phyloP scores from a whole-genome alignment of 2,113 vertebrate genomes.

The Leptobrachium ailaonicum region DNA sequence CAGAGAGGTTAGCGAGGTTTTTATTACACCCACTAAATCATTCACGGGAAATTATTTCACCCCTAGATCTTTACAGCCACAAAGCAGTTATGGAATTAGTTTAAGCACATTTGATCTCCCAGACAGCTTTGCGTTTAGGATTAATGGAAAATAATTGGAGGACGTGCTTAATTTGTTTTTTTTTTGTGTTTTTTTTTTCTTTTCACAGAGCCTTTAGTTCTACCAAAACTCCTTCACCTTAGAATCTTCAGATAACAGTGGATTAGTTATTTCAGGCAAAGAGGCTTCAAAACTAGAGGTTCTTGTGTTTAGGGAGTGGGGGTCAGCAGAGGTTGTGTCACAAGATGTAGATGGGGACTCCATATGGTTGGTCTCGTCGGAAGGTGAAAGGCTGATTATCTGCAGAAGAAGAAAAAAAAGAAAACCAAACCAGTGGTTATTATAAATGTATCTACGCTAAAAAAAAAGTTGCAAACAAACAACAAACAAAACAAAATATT shows the following conservation, averaged over 20 bases:
- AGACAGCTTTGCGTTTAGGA: neutral
- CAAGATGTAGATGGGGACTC: conserved; percentile 74
- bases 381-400: conserved; percentile 86
- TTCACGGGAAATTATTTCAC: neutral
- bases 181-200: too few relatives aligned
- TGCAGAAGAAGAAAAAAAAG: conserved; percentile 63
- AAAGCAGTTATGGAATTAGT: conserved; percentile 1
- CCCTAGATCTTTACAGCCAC: neutral
- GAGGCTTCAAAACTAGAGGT: conserved; percentile 77
- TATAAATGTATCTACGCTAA: neutral
- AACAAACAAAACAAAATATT: neutral
- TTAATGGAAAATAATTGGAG: conserved; percentile 35
- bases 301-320: conserved; percentile 75
- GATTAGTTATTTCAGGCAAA: conserved; percentile 81
- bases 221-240: conserved; percentile 78
- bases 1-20: conserved; percentile 15
- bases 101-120: conserved; percentile 16
- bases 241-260: conserved; percentile 86
- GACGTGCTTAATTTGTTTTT: neutral
- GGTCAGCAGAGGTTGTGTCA: conserved; percentile 70
- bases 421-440: neutral
- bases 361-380: conserved; percentile 77
- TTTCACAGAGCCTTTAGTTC: conserved; percentile 51
- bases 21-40: neutral
- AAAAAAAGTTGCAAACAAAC: neutral